phyloP scores from a whole-genome alignment of 2,113 vertebrate genomes.

The Alouatta palliata region DNA sequence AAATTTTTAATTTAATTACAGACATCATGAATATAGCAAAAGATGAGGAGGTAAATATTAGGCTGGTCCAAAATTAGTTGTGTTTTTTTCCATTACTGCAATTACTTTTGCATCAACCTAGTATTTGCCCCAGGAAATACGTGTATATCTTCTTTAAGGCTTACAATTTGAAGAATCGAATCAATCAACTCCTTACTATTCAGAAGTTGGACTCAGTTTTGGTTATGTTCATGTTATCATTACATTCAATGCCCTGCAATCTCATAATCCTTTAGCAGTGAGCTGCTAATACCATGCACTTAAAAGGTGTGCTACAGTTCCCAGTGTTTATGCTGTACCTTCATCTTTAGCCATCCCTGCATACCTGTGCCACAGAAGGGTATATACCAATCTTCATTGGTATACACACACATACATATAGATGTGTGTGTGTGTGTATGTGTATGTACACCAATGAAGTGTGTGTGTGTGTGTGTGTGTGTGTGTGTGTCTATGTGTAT shows the following conservation, averaged over 20 bases:
- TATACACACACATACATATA: no score
- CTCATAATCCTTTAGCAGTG: background rate
- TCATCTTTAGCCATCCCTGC: background rate
- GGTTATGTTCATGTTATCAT: background rate
- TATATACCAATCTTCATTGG: background rate
- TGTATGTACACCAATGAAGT: no score
- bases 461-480: no score
- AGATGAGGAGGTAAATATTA: background rate
- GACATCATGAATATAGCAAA: background rate
- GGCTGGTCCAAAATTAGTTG: no score
- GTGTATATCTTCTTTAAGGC: background rate
- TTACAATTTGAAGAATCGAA: background rate
- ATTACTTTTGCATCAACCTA: no score
- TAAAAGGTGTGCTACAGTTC: background rate
- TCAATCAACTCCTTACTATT: background rate
- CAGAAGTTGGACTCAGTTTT: background rate
- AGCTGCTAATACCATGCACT: background rate
- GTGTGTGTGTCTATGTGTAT: no score
- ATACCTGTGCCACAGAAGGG: background rate
- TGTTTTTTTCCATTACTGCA: no score
- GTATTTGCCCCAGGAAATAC: background rate
- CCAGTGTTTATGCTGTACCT: background rate
- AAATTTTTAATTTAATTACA: background rate
- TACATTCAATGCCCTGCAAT: background rate
- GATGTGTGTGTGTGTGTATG: no score